phyloP scores from a whole-genome alignment of 37 sponge, comb jelly and placozoan species.

The Eunapius fragilis region DNA sequence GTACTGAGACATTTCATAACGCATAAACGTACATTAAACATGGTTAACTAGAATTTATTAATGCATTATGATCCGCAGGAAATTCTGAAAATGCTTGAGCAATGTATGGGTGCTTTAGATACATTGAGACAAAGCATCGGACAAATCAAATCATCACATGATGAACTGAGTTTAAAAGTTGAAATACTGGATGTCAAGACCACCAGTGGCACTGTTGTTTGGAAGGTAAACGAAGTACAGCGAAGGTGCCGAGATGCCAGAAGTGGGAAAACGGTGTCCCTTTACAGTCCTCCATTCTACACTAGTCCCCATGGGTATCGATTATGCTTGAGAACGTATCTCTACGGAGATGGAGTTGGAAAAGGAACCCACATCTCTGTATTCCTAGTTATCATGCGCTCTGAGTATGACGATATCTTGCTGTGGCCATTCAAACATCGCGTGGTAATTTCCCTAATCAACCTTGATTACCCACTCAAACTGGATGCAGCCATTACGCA shows the following conservation, averaged over 20 bases:
- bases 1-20: too few species aligned
- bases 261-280: constrained; percentile 48
- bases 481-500: constrained; percentile 22
- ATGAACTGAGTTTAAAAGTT: constrained; percentile 57
- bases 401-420: constrained; percentile 70
- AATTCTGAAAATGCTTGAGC: background rate
- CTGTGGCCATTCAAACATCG: constrained; percentile 66
- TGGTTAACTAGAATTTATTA: too few species aligned
- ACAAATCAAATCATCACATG: constrained; percentile 12
- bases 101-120: background rate
- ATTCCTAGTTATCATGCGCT: constrained; percentile 63
- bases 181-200: constrained; percentile 64
- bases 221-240: constrained; percentile 63
- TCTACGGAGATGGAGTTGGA: constrained; percentile 68
- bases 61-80: background rate
- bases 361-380: constrained; percentile 65
- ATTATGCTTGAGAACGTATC: constrained; percentile 58
- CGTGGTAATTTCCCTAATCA: constrained; percentile 39
- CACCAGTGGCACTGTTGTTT: constrained; percentile 44
- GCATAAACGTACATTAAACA: too few species aligned
- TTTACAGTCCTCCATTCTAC: constrained; percentile 74
- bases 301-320: constrained; percentile 64
- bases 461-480: constrained; percentile 29
- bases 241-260: constrained; percentile 42
- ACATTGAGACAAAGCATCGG: constrained; percentile 16